Base-by-base conservation (phyloP, 2,888 invertebrate species). In the Camptogramma bilineatum region DNA sequence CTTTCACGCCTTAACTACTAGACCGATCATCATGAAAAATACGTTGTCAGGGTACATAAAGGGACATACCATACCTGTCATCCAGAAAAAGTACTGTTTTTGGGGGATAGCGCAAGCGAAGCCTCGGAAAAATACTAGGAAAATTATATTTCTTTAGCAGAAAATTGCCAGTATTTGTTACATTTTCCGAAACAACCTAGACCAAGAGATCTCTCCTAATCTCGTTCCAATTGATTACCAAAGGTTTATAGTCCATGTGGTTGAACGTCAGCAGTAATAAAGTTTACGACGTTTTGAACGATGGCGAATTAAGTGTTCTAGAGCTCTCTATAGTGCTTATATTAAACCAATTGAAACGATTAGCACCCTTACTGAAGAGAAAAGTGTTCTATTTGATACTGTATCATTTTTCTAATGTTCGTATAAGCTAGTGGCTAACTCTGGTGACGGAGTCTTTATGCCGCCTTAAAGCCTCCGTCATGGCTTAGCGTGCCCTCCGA, bases 261-360 rank as follows among this genome's bases (percentile, higher is more conserved):
- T 59, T 68, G 69, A 70, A 70, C 68, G 65, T 69, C 66, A 61
- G 60, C 68, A 59, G 60, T 61, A 65, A 69, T 75, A 70, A 73
- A 71, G 39, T 73, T 72, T 72, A 75, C 67, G 71, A 55, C 62
- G 34, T 67, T 68, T 67, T 70, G 62, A 73, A 70, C 64, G 70
- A 64, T 61, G 55, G 52, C 34, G 34, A 52, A 60, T 64, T 68
- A 68, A 63, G 50, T 47, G 51, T 54, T 66, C 50, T 39, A 62
- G 18, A 31, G 28, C 42, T 55, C 52, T 58, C 53, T 48, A 39
- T 44, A 52, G 54, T 9, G 51, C 9, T 51, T 10, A 60, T 66
- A 54, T 59, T 42, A 52, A 56, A 66, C 46, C 62, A 62, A 66
- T 63, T 24, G 52, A 51, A 48, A 48, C 55, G 51, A 52, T 52